These are phyloP conservation scores for Aphis gossypii DNA, from an alignment of 1,140 invertebrate species.

Conservation along the genomic window DNA sequence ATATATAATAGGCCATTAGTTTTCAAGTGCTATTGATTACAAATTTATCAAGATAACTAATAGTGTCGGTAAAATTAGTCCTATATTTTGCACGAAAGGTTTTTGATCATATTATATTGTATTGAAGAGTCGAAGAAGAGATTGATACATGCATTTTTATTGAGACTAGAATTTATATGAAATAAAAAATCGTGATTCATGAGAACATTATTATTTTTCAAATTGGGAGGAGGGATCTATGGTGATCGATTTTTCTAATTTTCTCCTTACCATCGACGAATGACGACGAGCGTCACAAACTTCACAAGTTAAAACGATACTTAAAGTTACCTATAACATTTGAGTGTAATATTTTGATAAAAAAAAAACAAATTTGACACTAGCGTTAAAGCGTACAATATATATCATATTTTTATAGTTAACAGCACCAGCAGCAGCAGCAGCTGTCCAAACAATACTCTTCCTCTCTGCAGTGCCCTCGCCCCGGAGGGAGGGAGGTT, in stretches of 20 bases:
- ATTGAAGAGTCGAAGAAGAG: too few species aligned
- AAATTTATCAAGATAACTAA: too few species aligned
- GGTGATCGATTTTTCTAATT: not conserved
- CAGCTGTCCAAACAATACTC: conserved; percentile 47
- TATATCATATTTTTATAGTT: not conserved
- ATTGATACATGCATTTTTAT: too few species aligned
- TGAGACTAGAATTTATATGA: too few species aligned
- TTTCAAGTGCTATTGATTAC: too few species aligned
- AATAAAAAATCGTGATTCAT: too few species aligned
- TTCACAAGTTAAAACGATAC: not conserved
- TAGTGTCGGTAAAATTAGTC: too few species aligned
- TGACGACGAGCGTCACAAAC: not conserved
- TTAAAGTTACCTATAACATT: not conserved
- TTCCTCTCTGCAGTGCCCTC: not conserved
- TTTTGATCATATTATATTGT: too few species aligned
- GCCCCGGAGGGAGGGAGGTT: not conserved
- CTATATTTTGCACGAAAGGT: too few species aligned
- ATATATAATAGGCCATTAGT: too few species aligned
- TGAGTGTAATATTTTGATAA: not conserved
- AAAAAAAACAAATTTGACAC: not conserved
- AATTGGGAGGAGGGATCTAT: not conserved
- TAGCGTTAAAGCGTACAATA: not conserved
- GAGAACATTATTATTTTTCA: not conserved
- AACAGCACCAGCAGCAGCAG: not conserved
- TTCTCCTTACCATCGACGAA: not conserved